phyloP scores from a whole-genome alignment of 2,888 invertebrate genomes.

The Microplitis deprimator region DNA sequence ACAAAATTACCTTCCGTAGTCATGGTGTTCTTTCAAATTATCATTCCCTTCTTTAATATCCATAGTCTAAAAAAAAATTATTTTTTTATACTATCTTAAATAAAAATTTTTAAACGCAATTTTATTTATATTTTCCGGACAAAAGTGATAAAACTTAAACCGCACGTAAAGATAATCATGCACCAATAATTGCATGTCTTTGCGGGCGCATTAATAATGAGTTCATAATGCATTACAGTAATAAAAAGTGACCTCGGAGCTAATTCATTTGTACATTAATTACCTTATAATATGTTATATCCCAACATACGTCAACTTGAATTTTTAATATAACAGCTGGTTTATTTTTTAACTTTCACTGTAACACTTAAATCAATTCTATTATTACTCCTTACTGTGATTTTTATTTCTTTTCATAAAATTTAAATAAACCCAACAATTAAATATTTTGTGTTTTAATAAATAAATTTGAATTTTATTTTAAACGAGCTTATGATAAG shows the following conservation, averaged over 20 bases:
- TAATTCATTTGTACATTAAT: neutral
- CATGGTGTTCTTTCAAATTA: neutral
- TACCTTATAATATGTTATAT: slow-evolving; percentile 1
- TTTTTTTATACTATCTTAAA: neutral
- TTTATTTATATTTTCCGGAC: neutral
- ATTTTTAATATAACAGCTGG: neutral
- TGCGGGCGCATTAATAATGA: neutral
- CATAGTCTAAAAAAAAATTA: slow-evolving; percentile 10
- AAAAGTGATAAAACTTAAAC: neutral
- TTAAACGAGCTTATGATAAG: too few species aligned
- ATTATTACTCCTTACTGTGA: neutral
- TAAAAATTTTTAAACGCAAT: neutral
- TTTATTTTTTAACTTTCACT: neutral
- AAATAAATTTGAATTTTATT: neutral
- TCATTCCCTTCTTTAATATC: slow-evolving; percentile 1
- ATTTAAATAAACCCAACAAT: neutral
- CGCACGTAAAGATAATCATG: slow-evolving; percentile 16
- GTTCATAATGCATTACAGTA: neutral
- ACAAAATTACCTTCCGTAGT: slow-evolving; percentile 21
- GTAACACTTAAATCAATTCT: neutral
- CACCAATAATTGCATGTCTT: neutral
- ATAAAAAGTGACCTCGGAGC: slow-evolving; percentile 16
- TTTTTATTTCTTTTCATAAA: neutral
- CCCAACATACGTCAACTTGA: neutral
- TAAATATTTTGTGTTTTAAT: neutral